These are phyloP conservation scores for Phymanthus crucifer DNA, from an alignment of 92 coral and sea anemone species.

Conservation along the genomic window DNA sequence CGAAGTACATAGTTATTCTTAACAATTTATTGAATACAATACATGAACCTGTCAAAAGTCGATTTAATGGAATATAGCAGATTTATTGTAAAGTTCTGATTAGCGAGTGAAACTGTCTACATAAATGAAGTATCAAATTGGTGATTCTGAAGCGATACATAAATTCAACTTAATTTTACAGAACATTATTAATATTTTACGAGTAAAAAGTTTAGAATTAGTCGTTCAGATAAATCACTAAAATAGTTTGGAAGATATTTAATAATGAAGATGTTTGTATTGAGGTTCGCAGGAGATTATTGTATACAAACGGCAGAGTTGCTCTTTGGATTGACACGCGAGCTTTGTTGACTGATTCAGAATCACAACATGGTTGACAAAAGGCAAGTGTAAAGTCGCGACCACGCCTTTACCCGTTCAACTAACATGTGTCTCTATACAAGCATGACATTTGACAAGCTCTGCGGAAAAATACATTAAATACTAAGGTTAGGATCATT, in stretches of 20 bases:
- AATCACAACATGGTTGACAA: background rate
- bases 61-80: too few species aligned
- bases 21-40: too few species aligned
- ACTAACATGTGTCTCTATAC: background rate
- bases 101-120: too few species aligned
- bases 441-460: background rate
- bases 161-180: background rate
- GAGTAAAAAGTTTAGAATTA: background rate
- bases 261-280: background rate
- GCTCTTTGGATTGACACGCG: background rate
- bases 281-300: background rate
- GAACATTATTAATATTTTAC: background rate
- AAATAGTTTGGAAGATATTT: background rate
- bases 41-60: too few species aligned
- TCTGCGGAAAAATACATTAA: background rate
- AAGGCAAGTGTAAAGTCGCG: background rate
- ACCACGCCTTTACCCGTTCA: conserved; percentile 2
- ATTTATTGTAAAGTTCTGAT: too few species aligned
- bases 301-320: background rate
- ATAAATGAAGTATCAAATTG: too few species aligned
- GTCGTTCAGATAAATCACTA: background rate
- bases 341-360: background rate
- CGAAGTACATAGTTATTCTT: too few species aligned
- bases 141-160: too few species aligned
- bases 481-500: background rate